phyloP scores from a whole-genome alignment of 2,113 vertebrate genomes.

The Phaethon lepturus region DNA sequence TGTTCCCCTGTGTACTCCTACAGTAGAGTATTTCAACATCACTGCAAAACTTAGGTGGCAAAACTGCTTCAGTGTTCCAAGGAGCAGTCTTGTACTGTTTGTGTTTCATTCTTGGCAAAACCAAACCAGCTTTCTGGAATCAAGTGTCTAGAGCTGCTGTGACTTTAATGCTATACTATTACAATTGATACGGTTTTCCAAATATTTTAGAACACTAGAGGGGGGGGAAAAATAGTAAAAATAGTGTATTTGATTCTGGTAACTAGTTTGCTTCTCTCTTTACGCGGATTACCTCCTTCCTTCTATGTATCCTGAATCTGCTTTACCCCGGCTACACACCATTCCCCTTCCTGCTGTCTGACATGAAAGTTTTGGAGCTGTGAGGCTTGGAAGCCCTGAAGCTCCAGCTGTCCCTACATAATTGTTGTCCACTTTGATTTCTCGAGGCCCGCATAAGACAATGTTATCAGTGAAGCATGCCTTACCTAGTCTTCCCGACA shows the following conservation, averaged over 20 bases:
- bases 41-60: background rate
- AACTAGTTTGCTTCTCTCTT: background rate
- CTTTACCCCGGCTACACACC: background rate
- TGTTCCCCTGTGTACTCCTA: background rate
- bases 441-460: background rate
- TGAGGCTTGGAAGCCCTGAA: background rate
- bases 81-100: too few species aligned
- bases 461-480: rapidly evolving
- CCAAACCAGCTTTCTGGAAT: background rate
- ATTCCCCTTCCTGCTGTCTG: background rate
- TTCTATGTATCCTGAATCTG: background rate
- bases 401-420: background rate
- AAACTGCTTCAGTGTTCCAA: background rate
- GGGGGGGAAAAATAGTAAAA: background rate
- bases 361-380: rapidly evolving
- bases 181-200: background rate
- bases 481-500: background rate
- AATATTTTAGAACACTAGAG: background rate
- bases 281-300: background rate
- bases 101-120: background rate
- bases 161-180: background rate
- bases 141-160: rapidly evolving
- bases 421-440: rapidly evolving
- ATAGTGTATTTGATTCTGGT: background rate
- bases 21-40: too few species aligned